Conservation (phyloP, 2,888 invertebrate species). For the Drosophila anceps region DNA sequence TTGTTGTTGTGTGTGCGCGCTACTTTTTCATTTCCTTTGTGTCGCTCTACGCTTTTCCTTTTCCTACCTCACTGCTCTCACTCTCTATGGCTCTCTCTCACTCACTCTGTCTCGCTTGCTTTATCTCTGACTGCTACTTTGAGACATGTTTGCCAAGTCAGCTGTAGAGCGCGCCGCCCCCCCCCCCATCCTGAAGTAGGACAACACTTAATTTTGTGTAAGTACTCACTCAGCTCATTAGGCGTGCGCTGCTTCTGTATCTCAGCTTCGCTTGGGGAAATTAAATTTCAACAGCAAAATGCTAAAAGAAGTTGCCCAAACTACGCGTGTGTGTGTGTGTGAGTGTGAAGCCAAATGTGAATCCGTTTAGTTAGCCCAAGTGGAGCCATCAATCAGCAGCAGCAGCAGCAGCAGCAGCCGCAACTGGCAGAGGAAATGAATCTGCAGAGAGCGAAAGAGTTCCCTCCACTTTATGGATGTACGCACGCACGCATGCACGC, state of each 20-base stretch:
- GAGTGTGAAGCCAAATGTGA: constrained; percentile 43
- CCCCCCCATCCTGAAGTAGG: constrained; percentile 65
- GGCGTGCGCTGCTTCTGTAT: constrained; percentile 33
- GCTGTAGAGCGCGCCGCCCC: constrained; percentile 53
- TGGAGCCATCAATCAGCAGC: constrained; percentile 69
- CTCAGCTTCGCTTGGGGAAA: constrained; percentile 41
- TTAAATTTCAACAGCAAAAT: constrained; percentile 48
- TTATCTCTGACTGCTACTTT: constrained; percentile 49
- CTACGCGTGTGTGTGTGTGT: constrained; percentile 2
- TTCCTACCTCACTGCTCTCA: neutral
- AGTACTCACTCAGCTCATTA: constrained; percentile 82
- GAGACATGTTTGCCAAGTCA: constrained; percentile 73
- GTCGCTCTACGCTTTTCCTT: constrained; percentile 28
- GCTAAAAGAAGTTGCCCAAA: constrained; percentile 28
- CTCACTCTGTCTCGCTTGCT: constrained; percentile 12
- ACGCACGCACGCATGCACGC: constrained; percentile 21
- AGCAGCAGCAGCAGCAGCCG: constrained; percentile 28
- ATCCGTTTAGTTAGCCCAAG: constrained; percentile 69
- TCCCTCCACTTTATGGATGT: constrained; percentile 14
- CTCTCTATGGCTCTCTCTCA: neutral
- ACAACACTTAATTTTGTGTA: constrained; percentile 81
- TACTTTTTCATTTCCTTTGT: constrained; percentile 80
- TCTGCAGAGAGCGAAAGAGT: constrained; percentile 3
- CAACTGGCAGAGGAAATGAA: constrained; percentile 35
- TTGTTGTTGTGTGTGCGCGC: constrained; percentile 38